These are phyloP conservation scores for Herpetotheres cachinnans DNA, from an alignment of 2,113 vertebrate genomes.

Conservation along the genomic window DNA sequence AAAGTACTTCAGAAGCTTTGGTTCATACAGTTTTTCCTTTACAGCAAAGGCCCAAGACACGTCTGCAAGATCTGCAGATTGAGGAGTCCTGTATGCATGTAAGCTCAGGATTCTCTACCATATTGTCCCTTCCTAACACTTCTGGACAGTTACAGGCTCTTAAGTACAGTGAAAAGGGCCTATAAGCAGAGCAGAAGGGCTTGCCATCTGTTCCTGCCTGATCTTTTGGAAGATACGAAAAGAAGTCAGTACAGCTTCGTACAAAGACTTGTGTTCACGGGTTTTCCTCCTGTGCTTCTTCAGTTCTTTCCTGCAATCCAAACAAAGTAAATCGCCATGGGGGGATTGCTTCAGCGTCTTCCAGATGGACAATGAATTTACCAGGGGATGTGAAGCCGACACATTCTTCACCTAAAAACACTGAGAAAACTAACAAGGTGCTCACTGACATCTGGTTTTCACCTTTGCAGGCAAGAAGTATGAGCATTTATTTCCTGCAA, in stretches of 20 bases:
- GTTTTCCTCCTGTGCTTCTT: not conserved
- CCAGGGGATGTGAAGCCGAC: not conserved
- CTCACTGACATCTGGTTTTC: not conserved
- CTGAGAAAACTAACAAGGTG: not conserved
- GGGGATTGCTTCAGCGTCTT: not conserved
- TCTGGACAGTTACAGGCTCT: not conserved
- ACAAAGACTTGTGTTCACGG: not conserved
- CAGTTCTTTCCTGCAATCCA: not conserved
- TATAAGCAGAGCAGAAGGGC: not conserved
- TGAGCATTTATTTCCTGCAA: not conserved
- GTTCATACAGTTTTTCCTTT: not conserved
- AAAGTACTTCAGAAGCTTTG: not conserved
- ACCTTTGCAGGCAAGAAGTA: accelerated
- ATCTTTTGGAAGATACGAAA: not conserved
- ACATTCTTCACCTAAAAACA: not conserved
- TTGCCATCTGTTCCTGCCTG: not conserved
- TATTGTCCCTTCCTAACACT: not conserved
- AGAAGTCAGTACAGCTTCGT: not conserved
- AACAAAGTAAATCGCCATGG: not conserved
- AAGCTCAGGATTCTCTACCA: not conserved
- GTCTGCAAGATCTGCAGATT: not conserved
- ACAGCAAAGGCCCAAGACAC: not conserved
- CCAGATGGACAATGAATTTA: not conserved
- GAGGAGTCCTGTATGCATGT: not conserved
- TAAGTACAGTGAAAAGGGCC: not conserved